Conservation (phyloP, 1,140 invertebrate species). For the Leptopilina boulardi region DNA sequence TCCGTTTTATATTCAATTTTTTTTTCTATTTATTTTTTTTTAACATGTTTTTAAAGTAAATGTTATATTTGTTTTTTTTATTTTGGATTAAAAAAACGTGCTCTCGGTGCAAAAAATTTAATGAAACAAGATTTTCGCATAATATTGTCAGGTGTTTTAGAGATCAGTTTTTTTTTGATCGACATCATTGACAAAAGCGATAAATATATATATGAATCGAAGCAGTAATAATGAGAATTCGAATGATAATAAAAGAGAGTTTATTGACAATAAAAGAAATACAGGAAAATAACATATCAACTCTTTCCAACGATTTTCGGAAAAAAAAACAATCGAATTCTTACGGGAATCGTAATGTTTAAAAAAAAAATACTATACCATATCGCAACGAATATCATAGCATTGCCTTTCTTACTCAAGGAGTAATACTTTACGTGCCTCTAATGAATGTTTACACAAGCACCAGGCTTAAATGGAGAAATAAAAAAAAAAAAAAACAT, state of each 20-base stretch:
- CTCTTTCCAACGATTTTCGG: not conserved
- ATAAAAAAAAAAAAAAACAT: not conserved
- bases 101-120: not conserved
- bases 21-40: no score
- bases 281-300: conserved; percentile 12
- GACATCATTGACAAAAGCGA: conserved; percentile 2
- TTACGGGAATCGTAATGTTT: not conserved
- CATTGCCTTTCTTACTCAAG: conserved; percentile 13
- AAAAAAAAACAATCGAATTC: not conserved
- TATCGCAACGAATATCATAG: conserved; percentile 20
- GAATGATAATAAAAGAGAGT: not conserved
- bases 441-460: conserved; percentile 13
- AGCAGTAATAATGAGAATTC: not conserved
- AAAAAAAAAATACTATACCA: not conserved
- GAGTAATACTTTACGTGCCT: not conserved
- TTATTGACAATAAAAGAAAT: conserved; percentile 25
- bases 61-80: not conserved
- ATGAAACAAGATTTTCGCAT: not conserved
- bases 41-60: no score
- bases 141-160: not conserved
- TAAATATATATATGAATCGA: not conserved
- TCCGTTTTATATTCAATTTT: not conserved
- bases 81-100: not conserved
- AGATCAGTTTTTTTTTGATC: conserved; percentile 7
- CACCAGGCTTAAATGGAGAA: not conserved